Base-by-base conservation (phyloP, 2,888 invertebrate genomes). In the Digitonthophagus gazella region DNA sequence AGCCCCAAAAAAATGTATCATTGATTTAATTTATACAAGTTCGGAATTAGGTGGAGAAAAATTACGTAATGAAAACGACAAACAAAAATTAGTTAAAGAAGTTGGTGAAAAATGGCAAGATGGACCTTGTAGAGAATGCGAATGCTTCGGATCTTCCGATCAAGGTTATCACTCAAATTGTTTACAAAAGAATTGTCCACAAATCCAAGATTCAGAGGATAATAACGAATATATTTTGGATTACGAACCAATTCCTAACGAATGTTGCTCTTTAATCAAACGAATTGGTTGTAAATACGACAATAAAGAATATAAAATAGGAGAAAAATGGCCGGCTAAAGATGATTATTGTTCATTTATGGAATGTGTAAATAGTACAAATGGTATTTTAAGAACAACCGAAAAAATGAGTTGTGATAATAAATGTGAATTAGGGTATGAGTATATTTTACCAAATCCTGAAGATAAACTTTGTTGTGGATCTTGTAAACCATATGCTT, bases 41-140 rank as follows among this genome's bases (percentile, higher is more conserved):
- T 83, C 85, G 0, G 80, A 84, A 2, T 81, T 82, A 28, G 89
- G 89, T 0, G 88, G 89, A 0, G 88, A 88, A 77, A 83, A 84
- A 19, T 75, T 71, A 28, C 73, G 79, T 74, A 74, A 76, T 22
- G 75, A 75, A 44, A 74, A 82, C 0, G 84, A 83, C 28, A 85
- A 84, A 6, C 84, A 86, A 73, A 83, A 83, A n/a, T 75, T 86
- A 4, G 77, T 88, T 8, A 89, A 89, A 79, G 83, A 85, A 68
- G 88, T 84, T 58, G 87, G 89, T 8, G 85, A 87, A 0, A 84
- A 81, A 0, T 93, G 92, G 92, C 78, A 84, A 70, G 91, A 92
- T 79, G 92, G 91, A 0, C 89, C 90, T 16, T 93, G 93, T 76
- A 86, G 88, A 55, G 83, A 84, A 28, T 93, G 92, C 75, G 82